Percentiles rank a stretch among this genome's conserved stretches.
Evolutionary conservation across 2,113 vertebrate genomes (phyloP).

Genomic region (Tetrax tetrax): DNA sequence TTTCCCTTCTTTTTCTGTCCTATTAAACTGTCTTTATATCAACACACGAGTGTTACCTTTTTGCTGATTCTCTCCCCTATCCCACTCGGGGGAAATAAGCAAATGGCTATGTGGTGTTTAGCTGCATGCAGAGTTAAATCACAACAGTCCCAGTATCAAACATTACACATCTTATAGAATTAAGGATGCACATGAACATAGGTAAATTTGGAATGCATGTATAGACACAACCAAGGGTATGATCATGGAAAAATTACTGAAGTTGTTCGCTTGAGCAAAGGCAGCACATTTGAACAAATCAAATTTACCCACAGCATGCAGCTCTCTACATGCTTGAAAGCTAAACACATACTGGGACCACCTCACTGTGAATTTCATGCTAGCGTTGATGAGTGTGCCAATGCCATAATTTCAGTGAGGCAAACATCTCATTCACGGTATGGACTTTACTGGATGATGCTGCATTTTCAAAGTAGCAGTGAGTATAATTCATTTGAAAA

Average conservation of each 20-base stretch:
- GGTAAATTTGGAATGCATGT: background rate
- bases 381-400: rapidly evolving
- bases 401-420: rapidly evolving
- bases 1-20: no score
- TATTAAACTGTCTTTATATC: no score
- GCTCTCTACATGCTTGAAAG: rapidly evolving
- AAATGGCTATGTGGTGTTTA: no score
- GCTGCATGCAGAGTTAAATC: no score
- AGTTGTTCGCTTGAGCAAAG: background rate
- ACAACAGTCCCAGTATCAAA: background rate
- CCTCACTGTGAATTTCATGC: background rate
- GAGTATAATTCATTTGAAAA: background rate
- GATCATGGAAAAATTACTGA: background rate
- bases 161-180: background rate
- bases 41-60: no score
- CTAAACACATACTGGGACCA: background rate
- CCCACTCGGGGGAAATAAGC: no score
- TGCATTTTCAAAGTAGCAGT: background rate
- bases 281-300: background rate
- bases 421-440: background rate
- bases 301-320: background rate
- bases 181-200: background rate
- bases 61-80: no score
- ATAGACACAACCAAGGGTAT: no score
- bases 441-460: rapidly evolving